Evolutionary conservation across 2,888 invertebrate genomes (phyloP).

Genomic region (Diachrysia chrysitis): DNA sequence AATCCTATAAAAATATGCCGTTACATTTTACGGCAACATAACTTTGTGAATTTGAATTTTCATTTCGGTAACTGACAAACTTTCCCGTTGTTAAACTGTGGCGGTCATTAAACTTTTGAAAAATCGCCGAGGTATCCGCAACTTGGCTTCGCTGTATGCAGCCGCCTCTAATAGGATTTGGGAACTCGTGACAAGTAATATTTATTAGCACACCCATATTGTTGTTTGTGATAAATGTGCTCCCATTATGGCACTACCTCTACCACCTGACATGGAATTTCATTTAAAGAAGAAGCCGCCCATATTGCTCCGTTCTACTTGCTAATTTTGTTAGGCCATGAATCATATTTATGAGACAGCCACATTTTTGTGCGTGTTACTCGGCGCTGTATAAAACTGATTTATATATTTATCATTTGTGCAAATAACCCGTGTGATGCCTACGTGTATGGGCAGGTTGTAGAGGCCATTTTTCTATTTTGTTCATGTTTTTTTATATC

Average conservation of each 20-base stretch:
- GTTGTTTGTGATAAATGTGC: constrained; percentile 80
- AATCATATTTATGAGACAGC: constrained; percentile 82
- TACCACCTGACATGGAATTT: constrained; percentile 84
- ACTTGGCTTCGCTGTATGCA: constrained; percentile 22
- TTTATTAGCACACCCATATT: constrained; percentile 81
- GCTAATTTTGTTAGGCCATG: constrained; percentile 81
- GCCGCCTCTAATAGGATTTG: constrained; percentile 67
- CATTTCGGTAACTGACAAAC: constrained; percentile 33
- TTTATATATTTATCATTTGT: constrained; percentile 69
- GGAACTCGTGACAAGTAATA: constrained; percentile 78
- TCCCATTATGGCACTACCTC: constrained; percentile 72
- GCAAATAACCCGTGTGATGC: constrained; percentile 51
- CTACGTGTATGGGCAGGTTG: constrained; percentile 17
- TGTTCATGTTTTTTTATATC: background rate
- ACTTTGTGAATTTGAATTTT: constrained; percentile 33
- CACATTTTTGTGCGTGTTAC: constrained; percentile 77
- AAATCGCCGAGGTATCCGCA: constrained; percentile 45
- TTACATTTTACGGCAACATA: constrained; percentile 34
- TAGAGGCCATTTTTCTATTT: constrained; percentile 17
- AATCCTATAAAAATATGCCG: constrained; percentile 42
- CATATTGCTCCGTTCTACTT: constrained; percentile 71
- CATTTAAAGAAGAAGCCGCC: constrained; percentile 82
- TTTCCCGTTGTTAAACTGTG: constrained; percentile 33
- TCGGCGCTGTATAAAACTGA: constrained; percentile 69
- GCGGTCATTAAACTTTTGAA: constrained; percentile 56